phyloP scores from a whole-genome alignment of 2,888 invertebrate species.

The Lasioglossum villosulum region DNA sequence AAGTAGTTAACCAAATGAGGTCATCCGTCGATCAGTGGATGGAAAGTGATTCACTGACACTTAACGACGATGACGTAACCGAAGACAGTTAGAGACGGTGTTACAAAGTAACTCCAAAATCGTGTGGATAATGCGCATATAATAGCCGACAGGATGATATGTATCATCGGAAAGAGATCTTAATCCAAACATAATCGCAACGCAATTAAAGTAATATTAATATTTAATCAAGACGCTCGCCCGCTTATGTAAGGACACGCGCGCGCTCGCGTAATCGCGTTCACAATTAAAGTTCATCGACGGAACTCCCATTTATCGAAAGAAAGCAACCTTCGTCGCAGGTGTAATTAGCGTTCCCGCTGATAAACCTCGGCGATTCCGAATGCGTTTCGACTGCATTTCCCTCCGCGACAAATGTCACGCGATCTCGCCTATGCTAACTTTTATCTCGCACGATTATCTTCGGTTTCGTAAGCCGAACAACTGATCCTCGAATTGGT shows the following conservation, averaged over 20 bases:
- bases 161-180: background rate
- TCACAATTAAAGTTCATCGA: constrained; percentile 34
- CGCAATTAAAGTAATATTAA: background rate
- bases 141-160: no score
- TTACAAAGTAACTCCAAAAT: constrained; percentile 43
- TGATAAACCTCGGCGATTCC: constrained; percentile 35
- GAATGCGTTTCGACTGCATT: constrained; percentile 25
- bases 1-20: constrained; percentile 72
- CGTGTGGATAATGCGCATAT: background rate
- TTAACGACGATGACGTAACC: constrained; percentile 67
- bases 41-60: constrained; percentile 72
- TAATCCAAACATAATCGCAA: background rate
- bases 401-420: constrained; percentile 49
- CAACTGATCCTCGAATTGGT: constrained; percentile 33
- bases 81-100: constrained; percentile 50
- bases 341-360: constrained; percentile 16
- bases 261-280: background rate
- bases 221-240: background rate
- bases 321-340: constrained; percentile 9
- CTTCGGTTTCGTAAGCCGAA: constrained; percentile 50
- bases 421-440: constrained; percentile 29
- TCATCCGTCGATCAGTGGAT: constrained; percentile 68
- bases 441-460: constrained; percentile 52
- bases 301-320: background rate
- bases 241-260: constrained; percentile 12